Evolutionary conservation across 1,140 invertebrate species (phyloP).

Genomic region (Danaus melanippus): DNA sequence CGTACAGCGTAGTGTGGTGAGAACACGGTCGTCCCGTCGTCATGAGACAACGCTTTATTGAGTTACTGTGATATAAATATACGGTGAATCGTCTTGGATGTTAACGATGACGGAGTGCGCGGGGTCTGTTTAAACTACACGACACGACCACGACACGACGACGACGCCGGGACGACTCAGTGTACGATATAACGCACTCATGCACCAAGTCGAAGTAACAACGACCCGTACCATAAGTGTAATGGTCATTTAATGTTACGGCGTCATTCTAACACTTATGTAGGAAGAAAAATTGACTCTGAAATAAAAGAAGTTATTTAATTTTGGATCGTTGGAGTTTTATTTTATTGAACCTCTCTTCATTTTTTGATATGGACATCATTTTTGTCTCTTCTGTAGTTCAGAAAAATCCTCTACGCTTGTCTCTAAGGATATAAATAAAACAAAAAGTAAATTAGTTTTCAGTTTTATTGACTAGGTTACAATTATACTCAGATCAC

Average conservation of each 20-base stretch:
- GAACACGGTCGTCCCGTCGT: constrained; percentile 14
- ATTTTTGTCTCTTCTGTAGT: too few relatives aligned
- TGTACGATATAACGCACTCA: constrained; percentile 22
- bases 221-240: constrained; percentile 57
- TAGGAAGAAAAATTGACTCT: constrained; percentile 71
- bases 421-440: constrained; percentile 5
- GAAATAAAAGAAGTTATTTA: constrained; percentile 72
- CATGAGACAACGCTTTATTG: constrained; percentile 20
- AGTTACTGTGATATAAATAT: constrained; percentile 38
- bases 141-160: too few relatives aligned
- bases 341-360: constrained; percentile 28
- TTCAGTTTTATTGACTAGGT: constrained; percentile 55
- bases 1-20: constrained; percentile 15
- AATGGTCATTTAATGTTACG: constrained; percentile 64
- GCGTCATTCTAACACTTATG: constrained; percentile 70
- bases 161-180: constrained; percentile 14
- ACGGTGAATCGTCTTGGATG: constrained; percentile 25
- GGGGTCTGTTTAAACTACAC: constrained; percentile 1
- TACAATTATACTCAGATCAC: constrained; percentile 31
- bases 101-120: constrained; percentile 19
- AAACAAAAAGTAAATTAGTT: constrained; percentile 21
- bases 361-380: background rate
- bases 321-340: constrained; percentile 65
- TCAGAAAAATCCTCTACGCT: too few relatives aligned
- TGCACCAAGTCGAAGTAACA: constrained; percentile 39